A percentile compares a stretch with the other conserved stretches of the same genome.
phyloP scores from a whole-genome alignment of 2,797 vertebrate species.

The Characodon lateralis region DNA sequence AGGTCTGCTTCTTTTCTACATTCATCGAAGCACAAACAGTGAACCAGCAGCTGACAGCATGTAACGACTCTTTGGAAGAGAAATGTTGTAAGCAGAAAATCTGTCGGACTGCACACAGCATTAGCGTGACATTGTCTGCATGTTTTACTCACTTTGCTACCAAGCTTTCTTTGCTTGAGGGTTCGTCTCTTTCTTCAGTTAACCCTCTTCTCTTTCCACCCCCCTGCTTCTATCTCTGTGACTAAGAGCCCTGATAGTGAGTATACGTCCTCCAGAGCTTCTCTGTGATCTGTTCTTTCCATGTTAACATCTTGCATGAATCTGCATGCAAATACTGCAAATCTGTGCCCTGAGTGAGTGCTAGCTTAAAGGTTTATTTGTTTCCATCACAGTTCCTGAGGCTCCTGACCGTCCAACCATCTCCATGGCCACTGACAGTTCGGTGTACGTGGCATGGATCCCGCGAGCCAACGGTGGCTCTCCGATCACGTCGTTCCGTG shows the following conservation, averaged over 20 bases:
- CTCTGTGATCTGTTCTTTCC: constrained; percentile 30
- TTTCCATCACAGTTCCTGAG: constrained; percentile 85
- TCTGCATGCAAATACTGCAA: background rate
- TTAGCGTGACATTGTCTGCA: constrained; percentile 15
- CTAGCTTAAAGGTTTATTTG: background rate
- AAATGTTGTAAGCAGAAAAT: constrained; percentile 45
- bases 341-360: background rate
- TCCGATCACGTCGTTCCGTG: constrained; percentile 94
- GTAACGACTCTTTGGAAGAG: constrained; percentile 45
- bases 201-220: constrained; percentile 68
- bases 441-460: constrained; percentile 95
- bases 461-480: constrained; percentile 96
- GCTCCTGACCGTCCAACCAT: constrained; percentile 94
- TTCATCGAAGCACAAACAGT: constrained; percentile 31
- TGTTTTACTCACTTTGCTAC: constrained; percentile 32
- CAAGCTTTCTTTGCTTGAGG: constrained; percentile 40
- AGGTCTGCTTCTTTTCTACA: constrained; percentile 55
- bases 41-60: constrained; percentile 38
- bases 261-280: constrained; percentile 70
- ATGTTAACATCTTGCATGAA: background rate
- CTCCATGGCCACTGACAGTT: constrained; percentile 91
- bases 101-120: constrained; percentile 32
- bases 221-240: constrained; percentile 75
- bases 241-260: constrained; percentile 80
- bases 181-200: constrained; percentile 60